Evolutionary conservation across 2,888 invertebrate genomes (phyloP), one percentile per base, ranked within the genome.

Genomic region (Dasysyrphus albostriatus): DNA sequence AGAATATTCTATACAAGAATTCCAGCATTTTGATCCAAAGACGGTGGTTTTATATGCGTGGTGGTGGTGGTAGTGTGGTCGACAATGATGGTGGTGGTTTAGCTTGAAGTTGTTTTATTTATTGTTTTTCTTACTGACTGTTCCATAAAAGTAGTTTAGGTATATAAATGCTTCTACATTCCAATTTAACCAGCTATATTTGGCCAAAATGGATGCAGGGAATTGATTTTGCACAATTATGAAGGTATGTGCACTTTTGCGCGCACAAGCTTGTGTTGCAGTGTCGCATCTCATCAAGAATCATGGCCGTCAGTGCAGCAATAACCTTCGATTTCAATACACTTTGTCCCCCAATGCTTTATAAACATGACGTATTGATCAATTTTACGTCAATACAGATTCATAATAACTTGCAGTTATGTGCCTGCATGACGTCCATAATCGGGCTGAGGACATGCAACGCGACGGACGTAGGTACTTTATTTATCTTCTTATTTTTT

Each of bases 341-440:
- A 49, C 29, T 67, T 65, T 70, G 69, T 70, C n/a, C 81, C 49
- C 19, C 67, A 54, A 69, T 81, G 84, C 59, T 81, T 77, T 56
- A 49, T 58, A 56, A 73, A 83, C 83, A 88, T 88, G 88, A 88
- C 84, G 81, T 76, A 88, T 81, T 84, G 80, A 81, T 84, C 88
- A 82, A 84, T 84, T 84, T 82, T 88, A 88, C 84, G 84, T 88
- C 84, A 84, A 88, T 81, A 84, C 88, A 78, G 65, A 83, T 87
- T 87, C 77, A 83, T 80, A 88, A 80, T 77, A 69, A 72, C 69
- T 76, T 32, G 67, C 67, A 61, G 37, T 51, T 72, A 37, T 58
- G 70, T 24, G 72, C 49, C 58, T 70, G 65, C 65, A 77, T 77
- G 72, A 80, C 65, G 59, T 44, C 67, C 49, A 49, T 67, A 67